Conservation (phyloP, 64 coral and sea anemone species). For the Montipora sp. region DNA sequence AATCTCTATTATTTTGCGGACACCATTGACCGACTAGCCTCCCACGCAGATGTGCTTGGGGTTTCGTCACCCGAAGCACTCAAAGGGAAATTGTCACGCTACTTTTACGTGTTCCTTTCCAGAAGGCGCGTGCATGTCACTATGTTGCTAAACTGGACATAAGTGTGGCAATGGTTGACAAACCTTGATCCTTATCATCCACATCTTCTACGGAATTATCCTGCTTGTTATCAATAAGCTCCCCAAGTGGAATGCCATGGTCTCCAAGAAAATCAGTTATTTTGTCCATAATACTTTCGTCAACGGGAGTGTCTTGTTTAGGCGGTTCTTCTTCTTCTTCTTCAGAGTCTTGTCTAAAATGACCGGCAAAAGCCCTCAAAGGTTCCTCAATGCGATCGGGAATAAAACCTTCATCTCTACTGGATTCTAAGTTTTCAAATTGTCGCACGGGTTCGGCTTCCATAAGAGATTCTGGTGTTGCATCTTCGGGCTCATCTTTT, state of each 20-base stretch:
- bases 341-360: background rate
- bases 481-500: background rate
- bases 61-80: too few species aligned
- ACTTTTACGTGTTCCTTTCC: too few species aligned
- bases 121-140: too few species aligned
- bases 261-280: constrained; percentile 19
- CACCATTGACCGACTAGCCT: too few species aligned
- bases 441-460: background rate
- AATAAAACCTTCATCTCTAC: background rate
- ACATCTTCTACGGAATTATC: background rate
- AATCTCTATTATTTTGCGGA: too few species aligned
- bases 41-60: too few species aligned
- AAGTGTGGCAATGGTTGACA: too few species aligned
- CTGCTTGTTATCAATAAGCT: background rate
- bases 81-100: too few species aligned
- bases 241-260: background rate
- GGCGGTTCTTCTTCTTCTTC: constrained; percentile 15
- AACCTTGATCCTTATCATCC: too few species aligned
- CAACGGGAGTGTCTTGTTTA: background rate
- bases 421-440: background rate
- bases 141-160: too few species aligned
- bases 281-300: background rate
- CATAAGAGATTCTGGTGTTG: background rate
- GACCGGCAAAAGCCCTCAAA: background rate
- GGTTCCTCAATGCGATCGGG: constrained; percentile 8